Percentiles rank a stretch among this genome's conserved stretches.
phyloP scores from a whole-genome alignment of 2,797 vertebrate species.

The Hippopotamyrus pictus region DNA sequence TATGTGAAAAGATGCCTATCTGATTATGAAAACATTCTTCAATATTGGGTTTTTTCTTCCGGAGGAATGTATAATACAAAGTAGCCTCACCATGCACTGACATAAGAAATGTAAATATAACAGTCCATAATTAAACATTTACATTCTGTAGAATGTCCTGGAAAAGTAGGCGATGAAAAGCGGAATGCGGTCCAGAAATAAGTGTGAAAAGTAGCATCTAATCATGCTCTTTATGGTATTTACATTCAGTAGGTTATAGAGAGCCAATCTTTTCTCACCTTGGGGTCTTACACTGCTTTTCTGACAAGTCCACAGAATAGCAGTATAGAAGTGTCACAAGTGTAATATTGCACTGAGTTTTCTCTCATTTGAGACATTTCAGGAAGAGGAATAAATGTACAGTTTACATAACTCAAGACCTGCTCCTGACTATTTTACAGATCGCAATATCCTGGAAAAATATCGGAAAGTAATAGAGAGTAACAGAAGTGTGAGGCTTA shows the following conservation, averaged over 20 bases:
- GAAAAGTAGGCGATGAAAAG: not conserved
- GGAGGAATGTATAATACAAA: not conserved
- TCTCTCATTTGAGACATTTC: not conserved
- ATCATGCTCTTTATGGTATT: not conserved
- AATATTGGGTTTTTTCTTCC: not conserved
- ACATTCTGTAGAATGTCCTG: conserved; percentile 2
- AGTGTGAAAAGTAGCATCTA: not conserved
- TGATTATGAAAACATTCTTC: not conserved
- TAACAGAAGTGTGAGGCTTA: not conserved
- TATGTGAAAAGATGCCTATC: not conserved
- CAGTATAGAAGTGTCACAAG: not conserved
- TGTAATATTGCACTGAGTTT: not conserved
- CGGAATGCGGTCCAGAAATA: not conserved
- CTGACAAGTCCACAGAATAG: not conserved
- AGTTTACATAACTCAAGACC: not conserved
- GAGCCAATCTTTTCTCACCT: not conserved
- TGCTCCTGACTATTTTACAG: not conserved
- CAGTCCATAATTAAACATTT: conserved; percentile 4
- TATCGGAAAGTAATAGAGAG: not conserved
- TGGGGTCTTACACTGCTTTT: not conserved
- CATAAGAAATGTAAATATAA: not conserved
- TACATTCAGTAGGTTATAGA: not conserved
- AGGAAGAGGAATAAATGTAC: not conserved
- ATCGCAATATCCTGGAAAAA: not conserved
- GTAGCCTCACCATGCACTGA: not conserved